Conservation (phyloP, 2,113 vertebrate genomes). For the Equus quagga region DNA sequence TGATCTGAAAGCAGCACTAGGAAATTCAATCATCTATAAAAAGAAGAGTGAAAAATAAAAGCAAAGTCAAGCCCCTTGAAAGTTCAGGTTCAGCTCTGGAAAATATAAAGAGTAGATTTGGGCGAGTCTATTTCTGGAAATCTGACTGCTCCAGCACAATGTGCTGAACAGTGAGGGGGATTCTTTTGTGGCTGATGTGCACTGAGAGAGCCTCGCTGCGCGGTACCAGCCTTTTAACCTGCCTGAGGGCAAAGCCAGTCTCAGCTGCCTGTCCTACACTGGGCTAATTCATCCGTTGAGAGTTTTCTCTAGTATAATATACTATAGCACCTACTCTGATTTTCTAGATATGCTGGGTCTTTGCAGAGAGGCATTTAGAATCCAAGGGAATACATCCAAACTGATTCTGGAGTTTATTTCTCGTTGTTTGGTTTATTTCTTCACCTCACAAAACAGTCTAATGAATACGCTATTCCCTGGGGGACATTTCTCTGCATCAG, state of each 20-base stretch:
- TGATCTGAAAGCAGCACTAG: constrained; percentile 71
- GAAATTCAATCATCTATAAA: constrained; percentile 65
- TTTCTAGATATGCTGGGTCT: constrained; percentile 26
- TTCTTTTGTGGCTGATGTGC: constrained; percentile 62
- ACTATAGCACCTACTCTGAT: neutral
- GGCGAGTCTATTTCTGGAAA: constrained; percentile 77
- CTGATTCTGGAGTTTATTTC: neutral
- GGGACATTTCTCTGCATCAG: constrained; percentile 9
- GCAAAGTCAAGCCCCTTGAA: constrained; percentile 50
- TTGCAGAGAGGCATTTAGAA: neutral
- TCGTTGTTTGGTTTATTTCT: constrained; percentile 2
- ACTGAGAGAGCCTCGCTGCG: neutral
- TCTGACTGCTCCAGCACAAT: constrained; percentile 49
- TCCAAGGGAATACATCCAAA: neutral
- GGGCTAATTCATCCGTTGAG: constrained; percentile 4
- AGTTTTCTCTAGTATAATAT: neutral
- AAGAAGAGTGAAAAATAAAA: constrained; percentile 69
- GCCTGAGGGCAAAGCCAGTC: neutral
- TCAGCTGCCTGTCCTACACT: neutral
- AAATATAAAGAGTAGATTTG: constrained; percentile 63
- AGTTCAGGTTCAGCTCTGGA: constrained; percentile 67
- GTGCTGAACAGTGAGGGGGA: constrained; percentile 67
- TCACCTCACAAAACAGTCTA: neutral
- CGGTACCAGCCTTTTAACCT: constrained; percentile 28
- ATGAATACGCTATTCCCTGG: neutral